Evolutionary conservation across 2,797 vertebrate species (phyloP).

Genomic region (Microctenopoma stevenorrisi): DNA sequence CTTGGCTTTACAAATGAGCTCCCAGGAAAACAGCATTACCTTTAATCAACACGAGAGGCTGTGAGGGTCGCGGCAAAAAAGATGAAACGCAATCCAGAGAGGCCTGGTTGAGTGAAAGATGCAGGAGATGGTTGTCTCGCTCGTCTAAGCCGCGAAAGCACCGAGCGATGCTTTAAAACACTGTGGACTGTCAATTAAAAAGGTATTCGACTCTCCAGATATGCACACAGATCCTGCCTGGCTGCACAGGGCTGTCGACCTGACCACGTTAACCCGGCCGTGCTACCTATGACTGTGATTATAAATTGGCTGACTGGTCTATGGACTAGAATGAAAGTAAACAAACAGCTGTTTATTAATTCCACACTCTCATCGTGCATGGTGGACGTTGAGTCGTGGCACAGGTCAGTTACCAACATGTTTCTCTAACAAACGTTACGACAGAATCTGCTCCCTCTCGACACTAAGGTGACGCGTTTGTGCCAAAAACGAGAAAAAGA

Average conservation of each 20-base stretch:
- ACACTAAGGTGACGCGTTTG: constrained; percentile 11
- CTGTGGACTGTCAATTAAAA: not conserved
- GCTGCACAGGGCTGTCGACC: too few relatives aligned
- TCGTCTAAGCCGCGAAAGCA: not conserved
- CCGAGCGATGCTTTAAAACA: not conserved
- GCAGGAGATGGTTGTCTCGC: not conserved
- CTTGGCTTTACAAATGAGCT: not conserved
- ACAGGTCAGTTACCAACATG: not conserved
- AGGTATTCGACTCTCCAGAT: not conserved
- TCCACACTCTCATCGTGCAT: not conserved
- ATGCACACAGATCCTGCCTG: too few relatives aligned
- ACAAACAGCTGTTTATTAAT: not conserved
- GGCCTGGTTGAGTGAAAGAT: not conserved
- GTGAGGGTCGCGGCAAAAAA: not conserved
- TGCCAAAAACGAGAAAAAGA: constrained; percentile 6
- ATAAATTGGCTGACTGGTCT: not conserved
- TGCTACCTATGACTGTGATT: too few relatives aligned
- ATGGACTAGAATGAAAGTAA: not conserved
- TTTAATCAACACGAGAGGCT: not conserved
- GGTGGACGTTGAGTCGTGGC: not conserved
- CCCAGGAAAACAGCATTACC: not conserved
- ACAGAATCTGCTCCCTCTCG: not conserved
- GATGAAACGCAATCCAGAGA: not conserved
- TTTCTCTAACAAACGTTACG: not conserved
- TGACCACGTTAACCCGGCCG: too few relatives aligned